Percentiles rank a stretch among this genome's conserved stretches.
These are phyloP conservation scores for Steatornis caripensis DNA, from an alignment of 2,113 vertebrate species.

Conservation along the genomic window DNA sequence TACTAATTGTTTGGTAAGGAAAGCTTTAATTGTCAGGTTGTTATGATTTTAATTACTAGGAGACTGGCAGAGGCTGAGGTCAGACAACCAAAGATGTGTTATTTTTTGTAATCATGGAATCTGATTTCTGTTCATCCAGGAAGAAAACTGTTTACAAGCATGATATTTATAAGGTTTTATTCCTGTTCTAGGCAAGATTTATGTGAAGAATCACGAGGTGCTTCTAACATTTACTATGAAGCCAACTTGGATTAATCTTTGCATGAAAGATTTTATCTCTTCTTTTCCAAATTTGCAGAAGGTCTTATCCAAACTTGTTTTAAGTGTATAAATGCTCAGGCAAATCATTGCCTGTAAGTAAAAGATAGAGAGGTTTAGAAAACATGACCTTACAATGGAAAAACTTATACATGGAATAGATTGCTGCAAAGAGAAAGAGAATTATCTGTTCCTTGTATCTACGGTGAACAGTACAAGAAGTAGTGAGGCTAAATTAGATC, in stretches of 20 bases:
- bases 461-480: neutral
- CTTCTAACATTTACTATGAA: slow-evolving; percentile 1
- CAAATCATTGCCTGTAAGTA: neutral
- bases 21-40: slow-evolving; percentile 11
- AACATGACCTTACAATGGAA: neutral
- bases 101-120: neutral
- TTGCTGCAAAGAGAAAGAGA: neutral
- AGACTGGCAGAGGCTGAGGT: neutral
- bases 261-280: slow-evolving; percentile 22
- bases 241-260: neutral
- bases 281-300: slow-evolving; percentile 28
- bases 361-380: neutral
- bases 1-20: slow-evolving; percentile 35
- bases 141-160: neutral
- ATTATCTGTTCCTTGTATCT: neutral
- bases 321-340: neutral
- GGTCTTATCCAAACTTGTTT: slow-evolving; percentile 21
- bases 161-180: neutral
- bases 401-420: neutral
- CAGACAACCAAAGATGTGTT: neutral
- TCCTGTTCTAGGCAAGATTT: slow-evolving; percentile 6
- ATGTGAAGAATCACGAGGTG: neutral
- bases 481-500: slow-evolving; percentile 13
- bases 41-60: neutral
- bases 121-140: neutral